A percentile compares a stretch with the other conserved stretches of the same genome.
These are phyloP conservation scores for Mesoligia furuncula DNA, from an alignment of 2,888 invertebrate species.

Conservation along the genomic window DNA sequence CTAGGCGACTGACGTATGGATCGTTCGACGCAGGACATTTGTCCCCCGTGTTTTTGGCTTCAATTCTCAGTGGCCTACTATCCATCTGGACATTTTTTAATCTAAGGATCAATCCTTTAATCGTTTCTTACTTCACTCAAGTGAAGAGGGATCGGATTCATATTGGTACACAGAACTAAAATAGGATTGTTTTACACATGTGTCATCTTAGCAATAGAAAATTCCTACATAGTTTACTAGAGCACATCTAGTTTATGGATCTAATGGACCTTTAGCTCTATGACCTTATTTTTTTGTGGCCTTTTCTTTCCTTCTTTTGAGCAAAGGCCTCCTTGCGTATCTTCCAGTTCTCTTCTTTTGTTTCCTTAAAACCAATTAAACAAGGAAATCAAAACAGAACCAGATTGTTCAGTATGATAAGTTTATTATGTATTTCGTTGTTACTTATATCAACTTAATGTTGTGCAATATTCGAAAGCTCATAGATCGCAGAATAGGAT, in stretches of 20 bases:
- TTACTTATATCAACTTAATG: background rate
- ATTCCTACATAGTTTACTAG: background rate
- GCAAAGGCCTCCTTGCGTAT: background rate
- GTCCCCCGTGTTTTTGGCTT: too few species aligned
- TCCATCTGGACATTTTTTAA: too few species aligned
- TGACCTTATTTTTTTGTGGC: background rate
- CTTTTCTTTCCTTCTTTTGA: background rate
- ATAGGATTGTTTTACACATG: background rate
- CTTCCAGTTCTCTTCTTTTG: background rate
- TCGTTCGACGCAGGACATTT: too few species aligned
- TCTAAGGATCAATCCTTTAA: constrained; percentile 14
- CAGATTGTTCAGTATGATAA: background rate
- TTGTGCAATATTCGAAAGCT: constrained; percentile 50
- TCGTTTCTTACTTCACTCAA: constrained; percentile 1
- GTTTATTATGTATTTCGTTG: background rate
- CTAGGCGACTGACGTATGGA: too few species aligned
- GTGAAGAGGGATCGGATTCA: background rate
- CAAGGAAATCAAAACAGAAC: background rate
- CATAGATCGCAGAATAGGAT: constrained; percentile 35
- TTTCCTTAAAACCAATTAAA: background rate
- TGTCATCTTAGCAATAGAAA: background rate
- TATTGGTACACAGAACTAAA: background rate
- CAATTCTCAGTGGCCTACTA: too few species aligned
- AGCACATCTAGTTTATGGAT: background rate
- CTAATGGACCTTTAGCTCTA: background rate